Evolutionary conservation across 2,888 invertebrate genomes (phyloP).

Genomic region (Boloria selene): DNA sequence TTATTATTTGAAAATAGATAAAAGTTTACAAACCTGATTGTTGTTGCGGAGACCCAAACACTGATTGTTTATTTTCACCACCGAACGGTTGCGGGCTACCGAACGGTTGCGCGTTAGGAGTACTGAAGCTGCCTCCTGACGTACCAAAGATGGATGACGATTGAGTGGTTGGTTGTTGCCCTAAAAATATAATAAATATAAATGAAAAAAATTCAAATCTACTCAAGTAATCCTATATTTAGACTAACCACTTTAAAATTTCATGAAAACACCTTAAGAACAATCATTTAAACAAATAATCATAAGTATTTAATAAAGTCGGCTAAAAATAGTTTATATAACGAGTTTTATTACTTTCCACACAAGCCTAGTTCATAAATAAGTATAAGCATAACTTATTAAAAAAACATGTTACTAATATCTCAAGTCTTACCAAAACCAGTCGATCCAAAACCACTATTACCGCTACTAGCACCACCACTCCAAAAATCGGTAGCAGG

Average conservation of each 20-base stretch:
- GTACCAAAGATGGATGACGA: conserved; percentile 64
- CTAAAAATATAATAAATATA: conserved; percentile 42
- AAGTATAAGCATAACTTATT: no score
- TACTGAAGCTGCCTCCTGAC: conserved; percentile 65
- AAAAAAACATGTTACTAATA: background rate
- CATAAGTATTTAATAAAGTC: no score
- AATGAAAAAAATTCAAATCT: no score
- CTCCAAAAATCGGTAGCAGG: conserved; percentile 63
- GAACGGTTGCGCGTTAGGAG: conserved; percentile 57
- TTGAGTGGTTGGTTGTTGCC: conserved; percentile 66
- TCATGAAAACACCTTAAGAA: no score
- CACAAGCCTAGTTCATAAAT: no score
- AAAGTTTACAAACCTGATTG: conserved; percentile 48
- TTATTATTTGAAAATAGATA: no score
- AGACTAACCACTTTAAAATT: no score
- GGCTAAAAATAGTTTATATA: no score
- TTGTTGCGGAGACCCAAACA: conserved; percentile 68
- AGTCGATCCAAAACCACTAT: conserved; percentile 61
- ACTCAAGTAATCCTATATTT: no score
- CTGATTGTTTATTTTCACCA: conserved; percentile 52
- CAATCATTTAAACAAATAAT: no score
- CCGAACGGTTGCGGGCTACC: conserved; percentile 57
- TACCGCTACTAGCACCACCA: conserved; percentile 50
- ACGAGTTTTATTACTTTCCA: no score
- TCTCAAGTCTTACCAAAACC: conserved; percentile 33